Conservation (phyloP, 1,140 invertebrate genomes). For the Leptinotarsa texana region DNA sequence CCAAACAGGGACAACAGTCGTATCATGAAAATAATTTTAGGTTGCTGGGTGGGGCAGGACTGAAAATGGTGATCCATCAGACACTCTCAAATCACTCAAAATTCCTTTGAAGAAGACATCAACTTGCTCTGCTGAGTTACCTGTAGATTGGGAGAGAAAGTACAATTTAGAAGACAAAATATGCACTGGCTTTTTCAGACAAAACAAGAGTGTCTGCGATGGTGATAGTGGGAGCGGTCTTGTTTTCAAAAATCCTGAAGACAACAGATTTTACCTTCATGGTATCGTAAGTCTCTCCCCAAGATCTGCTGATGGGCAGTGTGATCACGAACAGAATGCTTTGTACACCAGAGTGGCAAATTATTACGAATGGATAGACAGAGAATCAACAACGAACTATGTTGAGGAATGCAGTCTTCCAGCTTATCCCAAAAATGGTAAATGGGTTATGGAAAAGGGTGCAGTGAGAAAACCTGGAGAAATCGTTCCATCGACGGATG, state of each 20-base stretch:
- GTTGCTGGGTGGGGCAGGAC: constrained; percentile 45
- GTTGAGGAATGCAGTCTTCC: constrained; percentile 16
- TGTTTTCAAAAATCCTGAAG: constrained; percentile 29
- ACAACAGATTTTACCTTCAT: constrained; percentile 36
- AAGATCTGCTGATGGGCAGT: constrained; percentile 20
- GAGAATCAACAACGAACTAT: constrained; percentile 1
- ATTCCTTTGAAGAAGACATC: constrained; percentile 30
- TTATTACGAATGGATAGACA: constrained; percentile 33
- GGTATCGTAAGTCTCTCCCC: constrained; percentile 38
- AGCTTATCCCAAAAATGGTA: constrained; percentile 21
- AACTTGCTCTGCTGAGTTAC: constrained; percentile 31
- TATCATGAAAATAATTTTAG: constrained; percentile 20
- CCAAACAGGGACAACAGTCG: too few species aligned
- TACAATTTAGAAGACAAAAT: constrained; percentile 41
- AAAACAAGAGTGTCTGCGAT: constrained; percentile 39
- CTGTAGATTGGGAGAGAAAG: constrained; percentile 30
- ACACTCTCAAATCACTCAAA: constrained; percentile 36
- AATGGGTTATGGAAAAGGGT: constrained; percentile 16
- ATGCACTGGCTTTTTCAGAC: constrained; percentile 38
- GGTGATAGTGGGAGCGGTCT: constrained; percentile 46
- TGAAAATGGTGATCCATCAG: constrained; percentile 27
- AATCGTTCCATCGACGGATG: constrained; percentile 5
- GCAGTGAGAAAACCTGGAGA: constrained; percentile 4
- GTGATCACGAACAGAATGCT: constrained; percentile 37
- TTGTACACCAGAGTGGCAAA: constrained; percentile 39